A percentile compares a stretch with the other conserved stretches of the same genome.
phyloP scores from a whole-genome alignment of 2,113 vertebrate species.

The Montifringilla adamsi region DNA sequence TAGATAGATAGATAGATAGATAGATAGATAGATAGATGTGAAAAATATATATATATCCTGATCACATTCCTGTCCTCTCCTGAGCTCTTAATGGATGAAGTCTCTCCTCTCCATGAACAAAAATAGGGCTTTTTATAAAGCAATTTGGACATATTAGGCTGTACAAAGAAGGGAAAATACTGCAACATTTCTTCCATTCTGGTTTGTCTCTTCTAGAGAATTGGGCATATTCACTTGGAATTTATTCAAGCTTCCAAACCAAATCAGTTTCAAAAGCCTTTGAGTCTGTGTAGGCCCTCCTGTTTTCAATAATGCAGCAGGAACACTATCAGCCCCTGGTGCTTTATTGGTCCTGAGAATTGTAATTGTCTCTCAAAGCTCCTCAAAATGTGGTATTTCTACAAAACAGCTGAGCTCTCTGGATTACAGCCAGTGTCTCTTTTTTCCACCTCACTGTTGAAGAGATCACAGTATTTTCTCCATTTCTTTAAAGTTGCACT shows the following conservation, averaged over 20 bases:
- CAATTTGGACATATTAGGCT: neutral
- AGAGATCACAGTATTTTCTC: slow-evolving; percentile 24
- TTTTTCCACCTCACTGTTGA: slow-evolving; percentile 17
- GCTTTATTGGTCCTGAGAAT: slow-evolving; percentile 49
- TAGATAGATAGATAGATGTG: neutral
- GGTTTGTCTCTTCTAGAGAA: neutral
- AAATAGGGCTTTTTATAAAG: neutral
- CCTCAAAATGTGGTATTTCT: slow-evolving; percentile 46
- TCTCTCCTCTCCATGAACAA: neutral
- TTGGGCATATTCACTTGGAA: neutral
- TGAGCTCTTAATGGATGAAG: neutral
- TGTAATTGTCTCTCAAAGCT: slow-evolving; percentile 57
- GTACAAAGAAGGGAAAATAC: neutral
- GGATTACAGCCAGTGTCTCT: slow-evolving; percentile 20
- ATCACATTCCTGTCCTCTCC: neutral
- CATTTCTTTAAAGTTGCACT: slow-evolving; percentile 11
- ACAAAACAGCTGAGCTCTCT: slow-evolving; percentile 54
- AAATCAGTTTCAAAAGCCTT: slow-evolving; percentile 41
- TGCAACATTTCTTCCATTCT: slow-evolving; percentile 32
- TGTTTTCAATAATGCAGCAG: slow-evolving; percentile 61
- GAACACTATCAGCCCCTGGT: slow-evolving; percentile 42
- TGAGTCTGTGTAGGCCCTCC: neutral
- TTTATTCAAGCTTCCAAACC: slow-evolving; percentile 32
- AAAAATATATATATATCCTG: neutral
- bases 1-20: neutral